Percentiles rank a stretch among this genome's conserved stretches.
Evolutionary conservation across 2,113 vertebrate genomes (phyloP).

Genomic region (Lophochroa leadbeateri): DNA sequence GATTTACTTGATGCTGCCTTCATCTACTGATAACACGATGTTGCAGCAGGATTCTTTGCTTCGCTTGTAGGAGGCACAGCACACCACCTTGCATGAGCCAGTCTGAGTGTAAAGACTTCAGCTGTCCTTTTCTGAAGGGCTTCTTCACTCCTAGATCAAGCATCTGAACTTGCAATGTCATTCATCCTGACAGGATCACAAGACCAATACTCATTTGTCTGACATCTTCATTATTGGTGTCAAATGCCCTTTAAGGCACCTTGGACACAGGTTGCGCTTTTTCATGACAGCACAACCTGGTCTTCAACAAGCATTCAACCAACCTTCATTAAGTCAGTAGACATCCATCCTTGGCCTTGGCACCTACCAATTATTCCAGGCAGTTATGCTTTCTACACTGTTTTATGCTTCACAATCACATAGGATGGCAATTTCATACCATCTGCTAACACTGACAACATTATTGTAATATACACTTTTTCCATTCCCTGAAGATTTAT

Average conservation of each 20-base stretch:
- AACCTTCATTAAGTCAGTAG: not conserved
- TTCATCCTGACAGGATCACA: not conserved
- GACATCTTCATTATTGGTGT: not conserved
- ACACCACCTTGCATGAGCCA: not conserved
- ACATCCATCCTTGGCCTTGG: not conserved
- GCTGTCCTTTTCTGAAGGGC: not conserved
- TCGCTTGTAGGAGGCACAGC: not conserved
- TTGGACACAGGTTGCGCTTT: fast-evolving
- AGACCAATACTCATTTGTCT: not conserved
- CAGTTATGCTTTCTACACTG: not conserved
- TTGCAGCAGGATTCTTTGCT: not conserved
- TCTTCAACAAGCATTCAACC: not conserved
- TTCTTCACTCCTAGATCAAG: not conserved
- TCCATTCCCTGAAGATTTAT: not conserved
- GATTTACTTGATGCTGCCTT: not conserved
- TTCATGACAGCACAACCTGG: not conserved
- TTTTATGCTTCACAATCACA: not conserved
- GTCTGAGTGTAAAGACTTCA: not conserved
- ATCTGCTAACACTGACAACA: not conserved
- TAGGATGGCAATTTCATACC: not conserved
- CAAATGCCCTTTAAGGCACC: not conserved
- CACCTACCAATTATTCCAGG: not conserved
- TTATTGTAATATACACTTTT: not conserved
- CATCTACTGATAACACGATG: not conserved
- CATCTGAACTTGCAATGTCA: not conserved